phyloP scores from a whole-genome alignment of 2,797 vertebrate species.

The Sternotherus odoratus region DNA sequence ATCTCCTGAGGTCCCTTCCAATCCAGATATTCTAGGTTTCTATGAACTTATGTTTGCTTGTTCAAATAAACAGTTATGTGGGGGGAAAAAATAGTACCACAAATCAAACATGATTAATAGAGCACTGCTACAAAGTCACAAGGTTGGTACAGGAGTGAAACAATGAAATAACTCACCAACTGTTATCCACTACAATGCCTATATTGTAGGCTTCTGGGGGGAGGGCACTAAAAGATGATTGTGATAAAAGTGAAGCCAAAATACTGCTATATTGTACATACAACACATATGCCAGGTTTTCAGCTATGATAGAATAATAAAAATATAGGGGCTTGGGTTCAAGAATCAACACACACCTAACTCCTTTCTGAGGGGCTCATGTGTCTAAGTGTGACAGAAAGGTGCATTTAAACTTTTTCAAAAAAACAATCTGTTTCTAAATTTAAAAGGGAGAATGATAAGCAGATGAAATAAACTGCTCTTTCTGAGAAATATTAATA shows the following conservation, averaged over 20 bases:
- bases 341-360: neutral
- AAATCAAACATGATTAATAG: slow-evolving; percentile 21
- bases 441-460: neutral
- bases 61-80: neutral
- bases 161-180: slow-evolving; percentile 49
- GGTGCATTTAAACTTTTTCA: neutral
- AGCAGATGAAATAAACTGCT: neutral
- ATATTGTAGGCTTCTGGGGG: slow-evolving; percentile 47
- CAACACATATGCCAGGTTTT: neutral
- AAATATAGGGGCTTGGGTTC: neutral
- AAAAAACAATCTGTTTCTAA: neutral
- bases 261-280: neutral
- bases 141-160: slow-evolving; percentile 33
- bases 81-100: neutral
- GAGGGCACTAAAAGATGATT: neutral
- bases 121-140: slow-evolving; percentile 3
- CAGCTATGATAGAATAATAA: neutral
- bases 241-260: neutral
- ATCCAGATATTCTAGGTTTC: too few species aligned
- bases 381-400: neutral
- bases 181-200: slow-evolving; percentile 40
- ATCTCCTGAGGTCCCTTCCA: too few species aligned
- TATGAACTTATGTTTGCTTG: neutral
- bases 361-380: neutral
- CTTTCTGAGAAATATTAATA: neutral